Evolutionary conservation across 2,113 vertebrate genomes (phyloP), one percentile per base, ranked within the genome.

Genomic region (Lucifuga dentata): DNA sequence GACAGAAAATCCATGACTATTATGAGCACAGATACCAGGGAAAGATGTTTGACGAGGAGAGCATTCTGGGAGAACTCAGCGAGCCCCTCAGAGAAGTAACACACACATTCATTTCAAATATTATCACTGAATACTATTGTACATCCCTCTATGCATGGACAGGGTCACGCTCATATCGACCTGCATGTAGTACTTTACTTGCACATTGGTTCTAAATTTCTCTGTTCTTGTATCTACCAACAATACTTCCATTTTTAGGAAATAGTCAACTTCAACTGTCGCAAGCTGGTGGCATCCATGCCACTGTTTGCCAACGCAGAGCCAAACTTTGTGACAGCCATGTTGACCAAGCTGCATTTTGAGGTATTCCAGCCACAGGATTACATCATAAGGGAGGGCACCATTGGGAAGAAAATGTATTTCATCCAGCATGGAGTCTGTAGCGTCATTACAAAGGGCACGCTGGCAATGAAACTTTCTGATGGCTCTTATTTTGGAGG

Each of bases 41-140:
- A 78, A 99, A 99, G 92, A 99, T 98, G 97, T 99, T 99, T 1
- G 97, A 99, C 0, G 97, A 99, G 81, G 97, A 99, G 86, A 99
- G 96, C 87, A 99, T 99, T 78, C 92, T 98, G 38, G 97, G 92
- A 48, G 97, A 98, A 81, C 95, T 99, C 70, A 99, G 94, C 0
- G 96, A 97, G 83, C 97, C 97, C 0, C 91, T 98, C 46, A 87
- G 97, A 6, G 97, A 99, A 95, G 97, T 99, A 64, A 84, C 70
- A 62, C 11, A 68, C 17, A 59, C 24, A 62, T 40, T 2, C 8
- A 16, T 38, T 23, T 65, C 11, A 23, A 24, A 23, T 13, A 8
- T 29, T 3, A 29, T 50, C 13, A 15, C 1, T 17, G 13, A 20
- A 11, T 46, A 23, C 40, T 13, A 2, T 16, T 8, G 19, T 17